Percentiles rank a stretch among this genome's conserved stretches.
Evolutionary conservation across 2,888 invertebrate genomes (phyloP).

Genomic region (Aphodius granarius): DNA sequence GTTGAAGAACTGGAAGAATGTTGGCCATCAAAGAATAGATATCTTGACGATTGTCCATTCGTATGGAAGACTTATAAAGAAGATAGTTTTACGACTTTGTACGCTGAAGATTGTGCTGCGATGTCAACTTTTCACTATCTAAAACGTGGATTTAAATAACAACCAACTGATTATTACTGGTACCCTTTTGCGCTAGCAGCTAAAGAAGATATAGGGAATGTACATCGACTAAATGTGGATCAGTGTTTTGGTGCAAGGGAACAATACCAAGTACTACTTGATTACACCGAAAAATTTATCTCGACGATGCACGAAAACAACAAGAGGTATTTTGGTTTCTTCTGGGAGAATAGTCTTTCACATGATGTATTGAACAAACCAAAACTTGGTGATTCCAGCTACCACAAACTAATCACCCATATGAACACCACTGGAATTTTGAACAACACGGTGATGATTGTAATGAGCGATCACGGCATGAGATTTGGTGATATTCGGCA

Average conservation of each 20-base stretch:
- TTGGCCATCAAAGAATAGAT: slow-evolving; percentile 55
- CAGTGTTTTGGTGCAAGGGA: slow-evolving; percentile 72
- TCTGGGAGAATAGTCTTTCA: slow-evolving; percentile 82
- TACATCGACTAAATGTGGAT: slow-evolving; percentile 62
- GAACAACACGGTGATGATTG: slow-evolving; percentile 68
- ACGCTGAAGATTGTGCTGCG: slow-evolving; percentile 79
- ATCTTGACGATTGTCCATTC: slow-evolving; percentile 79
- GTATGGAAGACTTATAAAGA: slow-evolving; percentile 80
- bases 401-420: slow-evolving; percentile 61
- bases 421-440: slow-evolving; percentile 59
- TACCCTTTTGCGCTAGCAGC: slow-evolving; percentile 73
- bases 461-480: slow-evolving; percentile 90
- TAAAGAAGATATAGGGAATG: slow-evolving; percentile 68
- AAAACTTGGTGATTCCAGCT: slow-evolving; percentile 67
- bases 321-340: slow-evolving; percentile 75
- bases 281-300: slow-evolving; percentile 69
- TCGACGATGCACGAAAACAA: slow-evolving; percentile 59
- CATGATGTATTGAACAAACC: slow-evolving; percentile 86
- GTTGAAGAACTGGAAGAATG: slow-evolving; percentile 69
- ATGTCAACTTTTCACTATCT: slow-evolving; percentile 82
- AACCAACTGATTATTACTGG: slow-evolving; percentile 85
- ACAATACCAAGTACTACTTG: slow-evolving; percentile 70
- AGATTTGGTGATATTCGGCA: slow-evolving; percentile 81
- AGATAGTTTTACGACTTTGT: slow-evolving; percentile 74
- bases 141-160: slow-evolving; percentile 73